Evolutionary conservation across 1,140 invertebrate species (phyloP).

Genomic region (Drosophila littoralis): DNA sequence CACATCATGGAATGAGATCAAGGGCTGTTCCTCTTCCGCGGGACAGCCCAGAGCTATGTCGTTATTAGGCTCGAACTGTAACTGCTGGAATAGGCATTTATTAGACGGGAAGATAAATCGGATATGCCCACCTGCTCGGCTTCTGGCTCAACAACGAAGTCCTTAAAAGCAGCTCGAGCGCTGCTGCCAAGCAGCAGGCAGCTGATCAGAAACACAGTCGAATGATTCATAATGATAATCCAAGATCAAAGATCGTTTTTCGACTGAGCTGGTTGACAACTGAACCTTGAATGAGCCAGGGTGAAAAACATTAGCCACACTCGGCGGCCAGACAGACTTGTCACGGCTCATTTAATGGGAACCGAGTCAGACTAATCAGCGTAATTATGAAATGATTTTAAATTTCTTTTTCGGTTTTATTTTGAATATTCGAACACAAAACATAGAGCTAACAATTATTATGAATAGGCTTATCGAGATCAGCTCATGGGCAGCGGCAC

Average conservation of each 20-base stretch:
- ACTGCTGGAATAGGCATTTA: neutral
- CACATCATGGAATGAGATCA: conserved; percentile 38
- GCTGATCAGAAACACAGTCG: conserved; percentile 10
- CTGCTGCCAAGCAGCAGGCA: conserved; percentile 32
- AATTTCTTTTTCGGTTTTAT: conserved; percentile 26
- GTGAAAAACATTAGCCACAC: neutral
- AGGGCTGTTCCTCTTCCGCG: conserved; percentile 1
- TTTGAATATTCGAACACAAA: neutral
- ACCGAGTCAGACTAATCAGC: conserved; percentile 16
- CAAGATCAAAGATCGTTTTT: neutral
- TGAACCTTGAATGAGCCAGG: conserved; percentile 50
- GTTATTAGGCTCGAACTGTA: conserved; percentile 2
- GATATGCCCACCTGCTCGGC: conserved; percentile 4
- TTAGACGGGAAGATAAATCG: too few species aligned
- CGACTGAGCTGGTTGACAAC: conserved; percentile 20
- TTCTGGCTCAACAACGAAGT: conserved; percentile 64
- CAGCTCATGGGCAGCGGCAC: conserved; percentile 72
- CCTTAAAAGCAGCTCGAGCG: conserved; percentile 51
- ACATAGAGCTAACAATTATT: neutral
- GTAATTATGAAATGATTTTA: conserved; percentile 1
- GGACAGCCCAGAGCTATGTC: conserved; percentile 1
- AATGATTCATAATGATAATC: conserved; percentile 36
- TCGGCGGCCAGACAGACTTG: conserved; percentile 9
- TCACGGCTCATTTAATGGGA: conserved; percentile 52
- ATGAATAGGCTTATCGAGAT: conserved; percentile 13